Conservation (phyloP, 1,140 invertebrate species). For the Bombus turneri region DNA sequence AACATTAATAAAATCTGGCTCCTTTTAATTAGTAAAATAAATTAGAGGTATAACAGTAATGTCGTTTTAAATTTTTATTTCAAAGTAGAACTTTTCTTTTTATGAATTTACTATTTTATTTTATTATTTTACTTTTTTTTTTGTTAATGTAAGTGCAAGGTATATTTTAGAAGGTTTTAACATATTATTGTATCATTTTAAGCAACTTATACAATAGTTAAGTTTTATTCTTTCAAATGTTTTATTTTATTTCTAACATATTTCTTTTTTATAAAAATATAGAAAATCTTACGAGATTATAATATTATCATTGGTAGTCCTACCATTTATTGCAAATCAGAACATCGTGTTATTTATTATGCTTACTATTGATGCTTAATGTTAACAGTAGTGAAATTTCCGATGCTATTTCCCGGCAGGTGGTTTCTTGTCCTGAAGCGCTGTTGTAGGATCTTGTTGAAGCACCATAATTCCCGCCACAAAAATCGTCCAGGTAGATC, state of each 20-base stretch:
- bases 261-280: neutral
- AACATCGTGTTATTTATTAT: neutral
- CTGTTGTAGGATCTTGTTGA: slow-evolving; percentile 62
- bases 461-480: slow-evolving; percentile 77
- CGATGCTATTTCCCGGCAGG: slow-evolving; percentile 39
- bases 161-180: neutral
- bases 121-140: neutral
- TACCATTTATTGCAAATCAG: neutral
- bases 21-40: neutral
- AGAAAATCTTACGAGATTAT: neutral
- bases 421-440: slow-evolving; percentile 46
- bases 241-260: neutral
- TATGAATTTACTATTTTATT: neutral
- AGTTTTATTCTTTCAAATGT: neutral
- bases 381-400: slow-evolving; percentile 32
- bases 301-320: neutral
- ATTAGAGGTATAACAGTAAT: neutral
- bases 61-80: neutral
- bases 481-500: slow-evolving; percentile 81
- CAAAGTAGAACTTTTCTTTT: neutral
- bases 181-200: neutral
- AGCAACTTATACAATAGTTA: neutral
- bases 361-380: neutral
- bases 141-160: neutral
- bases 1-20: neutral